Evolutionary conservation across 2,113 vertebrate genomes (phyloP).

Genomic region (Catagonus wagneri): DNA sequence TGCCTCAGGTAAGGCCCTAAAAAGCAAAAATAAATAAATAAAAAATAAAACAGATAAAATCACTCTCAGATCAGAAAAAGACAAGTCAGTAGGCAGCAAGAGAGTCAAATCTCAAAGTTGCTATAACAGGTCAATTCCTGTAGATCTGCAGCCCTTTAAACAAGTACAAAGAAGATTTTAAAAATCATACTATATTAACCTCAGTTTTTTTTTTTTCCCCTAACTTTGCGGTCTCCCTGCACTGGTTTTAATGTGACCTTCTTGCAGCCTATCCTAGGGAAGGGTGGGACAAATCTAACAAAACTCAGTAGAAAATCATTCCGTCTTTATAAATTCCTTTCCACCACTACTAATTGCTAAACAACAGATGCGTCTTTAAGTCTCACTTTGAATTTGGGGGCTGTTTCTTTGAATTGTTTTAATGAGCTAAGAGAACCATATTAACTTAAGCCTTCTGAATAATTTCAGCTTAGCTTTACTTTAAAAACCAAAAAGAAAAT

Average conservation of each 20-base stretch:
- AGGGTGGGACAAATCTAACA: conserved; percentile 49
- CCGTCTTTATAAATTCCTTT: conserved; percentile 62
- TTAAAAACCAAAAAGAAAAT: conserved; percentile 49
- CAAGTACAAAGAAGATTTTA: neutral
- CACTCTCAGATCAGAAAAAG: conserved; percentile 36
- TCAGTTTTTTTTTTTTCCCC: neutral
- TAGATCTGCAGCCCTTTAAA: neutral
- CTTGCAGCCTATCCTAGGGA: conserved; percentile 4
- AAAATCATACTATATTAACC: neutral
- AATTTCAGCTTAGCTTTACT: conserved; percentile 62
- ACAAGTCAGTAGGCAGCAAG: conserved; percentile 38
- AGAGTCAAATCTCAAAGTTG: conserved; percentile 46
- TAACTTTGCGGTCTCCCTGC: neutral
- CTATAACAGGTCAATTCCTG: neutral
- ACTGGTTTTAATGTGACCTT: conserved; percentile 44
- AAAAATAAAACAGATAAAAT: neutral
- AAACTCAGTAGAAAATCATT: conserved; percentile 56
- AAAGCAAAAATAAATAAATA: too few relatives aligned
- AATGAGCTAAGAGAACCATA: conserved; percentile 48
- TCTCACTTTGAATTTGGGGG: conserved; percentile 41
- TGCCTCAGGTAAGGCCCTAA: too few relatives aligned
- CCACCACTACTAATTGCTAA: conserved; percentile 56
- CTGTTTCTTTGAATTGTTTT: conserved; percentile 55
- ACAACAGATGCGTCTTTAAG: conserved; percentile 45
- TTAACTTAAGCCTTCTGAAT: conserved; percentile 58